phyloP scores from a whole-genome alignment of 2,888 invertebrate genomes.

The Hyposoter dolosus region DNA sequence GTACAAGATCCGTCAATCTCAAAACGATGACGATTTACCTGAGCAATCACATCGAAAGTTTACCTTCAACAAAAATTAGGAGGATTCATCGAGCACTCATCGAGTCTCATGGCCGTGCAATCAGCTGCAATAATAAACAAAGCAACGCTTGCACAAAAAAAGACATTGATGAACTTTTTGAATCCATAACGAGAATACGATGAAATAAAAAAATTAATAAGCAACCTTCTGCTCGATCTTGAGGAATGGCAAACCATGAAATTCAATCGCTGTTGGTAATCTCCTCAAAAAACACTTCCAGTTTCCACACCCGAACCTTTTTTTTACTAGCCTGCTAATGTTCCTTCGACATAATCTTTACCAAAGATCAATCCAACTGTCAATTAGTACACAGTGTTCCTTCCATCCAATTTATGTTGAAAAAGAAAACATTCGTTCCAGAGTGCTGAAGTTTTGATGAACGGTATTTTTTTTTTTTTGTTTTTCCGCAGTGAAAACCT shows the following conservation, averaged over 20 bases:
- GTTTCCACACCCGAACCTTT: background rate
- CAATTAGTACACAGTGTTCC: background rate
- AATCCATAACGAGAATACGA: background rate
- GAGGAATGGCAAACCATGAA: background rate
- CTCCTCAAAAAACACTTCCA: background rate
- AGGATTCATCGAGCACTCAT: slow-evolving; percentile 8
- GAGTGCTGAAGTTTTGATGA: background rate
- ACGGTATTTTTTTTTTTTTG: background rate
- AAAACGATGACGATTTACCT: slow-evolving; percentile 7
- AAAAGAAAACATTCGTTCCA: background rate
- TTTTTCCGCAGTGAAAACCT: background rate
- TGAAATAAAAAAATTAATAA: background rate
- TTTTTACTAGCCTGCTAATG: background rate
- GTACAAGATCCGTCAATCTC: slow-evolving; percentile 28
- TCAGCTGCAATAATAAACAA: slow-evolving; percentile 13
- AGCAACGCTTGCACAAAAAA: background rate
- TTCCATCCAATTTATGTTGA: background rate
- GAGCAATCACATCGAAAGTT: slow-evolving; percentile 19
- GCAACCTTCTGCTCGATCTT: background rate
- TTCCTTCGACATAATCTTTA: background rate
- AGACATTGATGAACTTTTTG: background rate
- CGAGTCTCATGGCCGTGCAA: background rate
- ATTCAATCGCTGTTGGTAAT: background rate
- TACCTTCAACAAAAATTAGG: slow-evolving; percentile 17
- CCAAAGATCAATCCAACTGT: background rate